A percentile compares a stretch with the other conserved stretches of the same genome.
These are phyloP conservation scores for Ruditapes philippinarum DNA, from an alignment of 1,140 invertebrate species.

Conservation along the genomic window DNA sequence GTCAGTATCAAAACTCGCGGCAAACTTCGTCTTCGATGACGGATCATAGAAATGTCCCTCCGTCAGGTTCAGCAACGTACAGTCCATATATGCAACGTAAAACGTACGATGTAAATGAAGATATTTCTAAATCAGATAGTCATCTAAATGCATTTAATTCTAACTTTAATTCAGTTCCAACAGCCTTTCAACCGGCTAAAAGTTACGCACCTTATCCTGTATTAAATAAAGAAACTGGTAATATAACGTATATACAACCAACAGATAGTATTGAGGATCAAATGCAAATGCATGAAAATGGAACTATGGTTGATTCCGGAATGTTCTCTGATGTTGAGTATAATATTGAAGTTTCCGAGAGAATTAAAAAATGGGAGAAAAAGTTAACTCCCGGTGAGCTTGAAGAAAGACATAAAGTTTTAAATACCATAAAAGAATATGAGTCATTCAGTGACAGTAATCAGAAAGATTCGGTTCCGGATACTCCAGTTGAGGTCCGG, in stretches of 20 bases:
- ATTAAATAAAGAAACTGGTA: constrained; percentile 54
- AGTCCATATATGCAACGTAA: constrained; percentile 72
- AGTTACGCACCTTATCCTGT: constrained; percentile 67
- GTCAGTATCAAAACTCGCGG: background rate
- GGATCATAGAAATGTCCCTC: background rate
- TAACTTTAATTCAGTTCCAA: background rate
- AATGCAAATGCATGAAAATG: constrained; percentile 33
- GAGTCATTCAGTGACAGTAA: constrained; percentile 62
- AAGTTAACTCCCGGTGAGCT: constrained; percentile 64
- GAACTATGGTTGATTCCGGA: constrained; percentile 69
- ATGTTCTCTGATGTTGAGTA: constrained; percentile 86
- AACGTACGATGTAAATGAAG: constrained; percentile 71
- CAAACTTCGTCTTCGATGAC: background rate
- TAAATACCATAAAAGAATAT: constrained; percentile 66
- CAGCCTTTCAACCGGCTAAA: constrained; percentile 52
- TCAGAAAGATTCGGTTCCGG: constrained; percentile 49
- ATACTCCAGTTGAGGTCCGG: constrained; percentile 63
- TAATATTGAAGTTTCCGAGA: constrained; percentile 83
- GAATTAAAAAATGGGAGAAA: constrained; percentile 84
- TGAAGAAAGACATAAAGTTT: constrained; percentile 51
- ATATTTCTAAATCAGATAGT: constrained; percentile 82
- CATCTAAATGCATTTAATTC: constrained; percentile 72
- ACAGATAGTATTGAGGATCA: constrained; percentile 20
- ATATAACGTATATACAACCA: constrained; percentile 45
- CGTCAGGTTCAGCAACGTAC: constrained; percentile 64